phyloP scores from a whole-genome alignment of 2,797 vertebrate genomes.

The Tadarida brasiliensis region DNA sequence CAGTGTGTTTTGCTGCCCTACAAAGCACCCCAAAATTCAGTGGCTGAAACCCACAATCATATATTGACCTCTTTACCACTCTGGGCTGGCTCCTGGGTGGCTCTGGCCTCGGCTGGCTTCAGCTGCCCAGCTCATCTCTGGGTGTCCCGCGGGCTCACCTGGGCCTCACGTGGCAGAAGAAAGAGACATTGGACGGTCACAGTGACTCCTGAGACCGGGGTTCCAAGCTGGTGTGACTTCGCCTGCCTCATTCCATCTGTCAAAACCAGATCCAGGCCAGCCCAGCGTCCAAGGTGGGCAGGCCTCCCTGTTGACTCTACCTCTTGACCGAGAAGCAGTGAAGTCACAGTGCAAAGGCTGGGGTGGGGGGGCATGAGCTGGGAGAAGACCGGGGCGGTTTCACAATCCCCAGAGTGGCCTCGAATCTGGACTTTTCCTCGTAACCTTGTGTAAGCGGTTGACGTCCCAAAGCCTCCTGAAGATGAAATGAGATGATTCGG shows the following conservation, averaged over 20 bases:
- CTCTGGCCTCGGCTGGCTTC: neutral
- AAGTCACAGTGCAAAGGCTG: too few species aligned
- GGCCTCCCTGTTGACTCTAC: neutral
- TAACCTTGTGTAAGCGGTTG: neutral
- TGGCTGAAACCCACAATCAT: neutral
- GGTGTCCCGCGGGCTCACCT: neutral
- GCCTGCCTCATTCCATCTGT: neutral
- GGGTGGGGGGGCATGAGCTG: neutral
- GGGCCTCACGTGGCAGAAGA: neutral
- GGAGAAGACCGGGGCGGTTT: neutral
- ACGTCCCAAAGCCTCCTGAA: neutral
- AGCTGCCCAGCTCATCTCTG: neutral
- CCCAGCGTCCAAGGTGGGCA: neutral
- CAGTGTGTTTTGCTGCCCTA: too few species aligned
- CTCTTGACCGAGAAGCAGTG: neutral
- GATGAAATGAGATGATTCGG: fast-evolving
- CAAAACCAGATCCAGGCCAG: neutral
- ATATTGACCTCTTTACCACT: neutral
- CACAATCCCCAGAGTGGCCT: neutral
- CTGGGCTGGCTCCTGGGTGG: neutral
- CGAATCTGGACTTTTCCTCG: neutral
- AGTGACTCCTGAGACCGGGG: neutral
- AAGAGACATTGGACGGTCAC: neutral
- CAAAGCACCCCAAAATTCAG: neutral
- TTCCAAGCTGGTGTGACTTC: neutral